Base-by-base conservation (phyloP, 2,797 vertebrate species). In the Alauda arvensis region DNA sequence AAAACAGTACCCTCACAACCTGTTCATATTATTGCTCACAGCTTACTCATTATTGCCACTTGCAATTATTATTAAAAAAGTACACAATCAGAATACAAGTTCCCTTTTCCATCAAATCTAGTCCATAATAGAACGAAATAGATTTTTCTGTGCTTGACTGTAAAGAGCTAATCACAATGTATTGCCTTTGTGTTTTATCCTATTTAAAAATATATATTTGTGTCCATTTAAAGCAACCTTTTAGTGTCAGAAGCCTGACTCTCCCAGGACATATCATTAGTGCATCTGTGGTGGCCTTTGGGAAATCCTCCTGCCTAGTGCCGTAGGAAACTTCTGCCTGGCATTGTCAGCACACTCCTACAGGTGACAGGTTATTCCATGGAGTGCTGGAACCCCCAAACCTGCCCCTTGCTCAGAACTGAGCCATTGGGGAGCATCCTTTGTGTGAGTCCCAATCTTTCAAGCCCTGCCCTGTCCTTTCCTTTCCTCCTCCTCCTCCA, bases 41-140 rank as follows among this genome's bases (percentile, higher is more conserved):
- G 76, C 94, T 93, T 95, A 95, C 85, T 95, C 83, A 83, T 97
- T 97, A 97, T 97, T 97, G 96, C 97, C 96, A 84, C 95, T 95
- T 96, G 95, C 94, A 95, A 89, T 92, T 91, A 57, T 78, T 91
- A 57, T 78, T 91, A 55, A 86, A 89, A 94, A 92, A 94, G 92
- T 93, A 96, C 76, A 59, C 84, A 93, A 89, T 91, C 68, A 85
- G 92, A 93, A 95, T 92, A 93, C 2, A 15, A 95, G 89, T 90
- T 93, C 90, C 93, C 71, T 94, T 89, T 95, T 94, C 93, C 94
- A 94, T 95, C 94, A 96, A 96, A 94, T 93, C 94, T 94, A 93
- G 63, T 94, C 93, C 82, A 69, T 69, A 90, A 90, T 28, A 93
- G 78, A 91, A 84, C 3, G 63, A 91, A 89, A 67, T 93, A 78